Conservation (phyloP, 2,888 invertebrate genomes). For the Stenodema calcarata region DNA sequence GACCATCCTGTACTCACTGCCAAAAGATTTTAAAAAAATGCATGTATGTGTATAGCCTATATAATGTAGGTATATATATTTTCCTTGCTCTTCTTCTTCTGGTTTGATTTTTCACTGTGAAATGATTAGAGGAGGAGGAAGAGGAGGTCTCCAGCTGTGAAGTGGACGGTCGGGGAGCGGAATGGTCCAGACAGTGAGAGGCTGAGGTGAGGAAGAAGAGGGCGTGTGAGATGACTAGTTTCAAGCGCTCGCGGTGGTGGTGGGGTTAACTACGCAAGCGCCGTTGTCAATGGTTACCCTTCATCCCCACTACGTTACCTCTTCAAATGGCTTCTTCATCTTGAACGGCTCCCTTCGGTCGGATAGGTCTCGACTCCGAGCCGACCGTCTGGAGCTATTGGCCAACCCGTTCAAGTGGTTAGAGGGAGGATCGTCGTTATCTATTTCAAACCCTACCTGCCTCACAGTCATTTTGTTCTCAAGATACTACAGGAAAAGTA, state of each 20-base stretch:
- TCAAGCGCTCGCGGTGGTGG: not conserved
- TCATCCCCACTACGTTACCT: slow-evolving; percentile 20
- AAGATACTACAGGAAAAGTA: too few relatives aligned
- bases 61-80: too few relatives aligned
- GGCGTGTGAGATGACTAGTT: not conserved
- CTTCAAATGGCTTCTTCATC: slow-evolving; percentile 34
- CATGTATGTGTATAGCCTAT: too few relatives aligned
- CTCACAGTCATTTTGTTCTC: not conserved
- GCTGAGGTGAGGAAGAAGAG: not conserved
- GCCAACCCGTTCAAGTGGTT: not conserved
- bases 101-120: too few relatives aligned
- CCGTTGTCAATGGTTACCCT: slow-evolving; percentile 48
- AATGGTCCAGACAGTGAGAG: not conserved
- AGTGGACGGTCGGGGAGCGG: not conserved
- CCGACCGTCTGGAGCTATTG: not conserved
- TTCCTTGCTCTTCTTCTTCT: too few relatives aligned
- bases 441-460: not conserved
- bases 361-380: not conserved
- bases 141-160: not conserved
- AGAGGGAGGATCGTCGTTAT: not conserved
- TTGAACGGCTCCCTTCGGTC: not conserved
- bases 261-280: slow-evolving; percentile 38
- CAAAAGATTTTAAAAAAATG: too few relatives aligned
- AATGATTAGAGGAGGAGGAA: too few relatives aligned
- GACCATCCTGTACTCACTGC: too few relatives aligned